A percentile compares a stretch with the other conserved stretches of the same genome.
Evolutionary conservation across 2,888 invertebrate genomes (phyloP).

Genomic region (Limulus polyphemus): DNA sequence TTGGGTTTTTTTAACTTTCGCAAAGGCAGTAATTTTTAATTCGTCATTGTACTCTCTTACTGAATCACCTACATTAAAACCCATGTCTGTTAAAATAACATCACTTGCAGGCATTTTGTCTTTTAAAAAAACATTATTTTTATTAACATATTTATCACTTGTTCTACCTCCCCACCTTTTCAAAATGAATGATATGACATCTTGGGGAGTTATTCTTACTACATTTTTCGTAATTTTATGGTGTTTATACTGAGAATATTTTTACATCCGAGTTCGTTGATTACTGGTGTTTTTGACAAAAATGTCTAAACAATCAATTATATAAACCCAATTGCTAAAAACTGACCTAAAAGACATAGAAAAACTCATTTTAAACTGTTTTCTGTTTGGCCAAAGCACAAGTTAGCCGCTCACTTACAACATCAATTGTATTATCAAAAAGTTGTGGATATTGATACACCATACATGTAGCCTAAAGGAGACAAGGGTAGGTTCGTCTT

Average conservation of each 20-base stretch:
- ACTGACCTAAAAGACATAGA: no score
- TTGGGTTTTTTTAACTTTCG: neutral
- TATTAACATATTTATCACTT: constrained; percentile 28
- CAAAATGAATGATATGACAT: constrained; percentile 25
- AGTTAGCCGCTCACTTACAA: no score
- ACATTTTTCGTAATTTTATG: constrained; percentile 27
- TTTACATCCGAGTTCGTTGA: constrained; percentile 11
- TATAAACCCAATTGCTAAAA: no score
- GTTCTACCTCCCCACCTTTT: constrained; percentile 25
- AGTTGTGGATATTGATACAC: no score
- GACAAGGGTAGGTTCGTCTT: no score
- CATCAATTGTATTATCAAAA: no score
- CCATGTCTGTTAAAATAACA: constrained; percentile 25
- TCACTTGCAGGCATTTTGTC: constrained; percentile 23
- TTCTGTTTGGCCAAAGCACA: no score
- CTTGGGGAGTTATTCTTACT: constrained; percentile 27
- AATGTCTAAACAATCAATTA: constrained; percentile 7
- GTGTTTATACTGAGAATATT: constrained; percentile 26
- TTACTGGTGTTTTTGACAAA: neutral
- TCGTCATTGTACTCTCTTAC: constrained; percentile 3
- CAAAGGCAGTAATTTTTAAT: constrained; percentile 23
- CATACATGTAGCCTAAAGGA: no score
- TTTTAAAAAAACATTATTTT: constrained; percentile 21
- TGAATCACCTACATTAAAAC: constrained; percentile 24
- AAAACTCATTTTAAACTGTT: no score